phyloP scores from a whole-genome alignment of 2,797 vertebrate species.

The Enteromius argenteus region DNA sequence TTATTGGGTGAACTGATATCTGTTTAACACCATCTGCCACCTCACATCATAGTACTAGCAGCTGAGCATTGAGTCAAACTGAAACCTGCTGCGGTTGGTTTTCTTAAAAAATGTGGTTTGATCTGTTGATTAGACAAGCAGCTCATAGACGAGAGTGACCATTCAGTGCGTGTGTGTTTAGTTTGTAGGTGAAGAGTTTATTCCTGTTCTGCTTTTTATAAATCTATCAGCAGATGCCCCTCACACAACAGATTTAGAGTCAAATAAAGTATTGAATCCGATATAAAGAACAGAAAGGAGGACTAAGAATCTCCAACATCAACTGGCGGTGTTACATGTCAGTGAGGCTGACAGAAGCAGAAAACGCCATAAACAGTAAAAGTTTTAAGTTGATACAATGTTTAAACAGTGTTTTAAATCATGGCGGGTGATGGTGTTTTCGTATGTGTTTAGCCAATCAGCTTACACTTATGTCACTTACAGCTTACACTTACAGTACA shows the following conservation, averaged over 20 bases:
- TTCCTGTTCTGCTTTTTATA: not conserved
- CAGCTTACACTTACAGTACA: too few species aligned
- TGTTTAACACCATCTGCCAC: not conserved
- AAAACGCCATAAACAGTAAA: too few species aligned
- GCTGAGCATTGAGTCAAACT: not conserved
- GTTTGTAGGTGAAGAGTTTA: not conserved
- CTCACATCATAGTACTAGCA: not conserved
- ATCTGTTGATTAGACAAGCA: not conserved
- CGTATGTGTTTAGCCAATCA: too few species aligned
- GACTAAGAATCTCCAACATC: too few species aligned
- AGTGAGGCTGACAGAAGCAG: too few species aligned
- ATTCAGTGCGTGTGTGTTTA: not conserved
- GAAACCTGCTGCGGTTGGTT: not conserved
- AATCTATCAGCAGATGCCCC: not conserved
- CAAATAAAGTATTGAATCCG: not conserved
- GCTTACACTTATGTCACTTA: too few species aligned
- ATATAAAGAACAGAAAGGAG: too few species aligned
- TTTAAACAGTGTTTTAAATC: too few species aligned
- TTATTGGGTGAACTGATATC: not conserved
- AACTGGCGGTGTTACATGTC: too few species aligned
- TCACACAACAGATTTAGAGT: not conserved
- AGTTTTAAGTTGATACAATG: too few species aligned
- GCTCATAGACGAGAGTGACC: too few species aligned
- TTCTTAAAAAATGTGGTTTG: not conserved
- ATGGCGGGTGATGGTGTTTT: too few species aligned